phyloP scores from a whole-genome alignment of 2,113 vertebrate genomes.

The Callospermophilus lateralis region DNA sequence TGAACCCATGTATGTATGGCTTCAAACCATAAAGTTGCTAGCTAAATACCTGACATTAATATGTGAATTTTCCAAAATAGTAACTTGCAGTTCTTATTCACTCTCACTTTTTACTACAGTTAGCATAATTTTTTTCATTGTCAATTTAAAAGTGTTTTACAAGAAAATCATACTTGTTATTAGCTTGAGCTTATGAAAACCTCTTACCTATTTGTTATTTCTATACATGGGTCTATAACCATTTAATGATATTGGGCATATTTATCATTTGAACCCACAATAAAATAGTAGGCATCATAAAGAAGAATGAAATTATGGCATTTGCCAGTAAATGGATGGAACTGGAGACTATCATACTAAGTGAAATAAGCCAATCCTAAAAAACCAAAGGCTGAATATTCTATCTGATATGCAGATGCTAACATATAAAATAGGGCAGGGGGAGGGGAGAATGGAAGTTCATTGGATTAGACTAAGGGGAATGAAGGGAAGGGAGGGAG shows the following conservation, averaged over 20 bases:
- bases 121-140: slow-evolving; percentile 23
- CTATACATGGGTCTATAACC: not conserved
- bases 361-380: no score
- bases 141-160: slow-evolving; percentile 35
- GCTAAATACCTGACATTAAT: slow-evolving; percentile 2
- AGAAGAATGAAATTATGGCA: no score
- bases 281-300: not conserved
- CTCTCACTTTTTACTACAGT: slow-evolving; percentile 32
- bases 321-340: no score
- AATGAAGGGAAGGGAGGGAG: no score
- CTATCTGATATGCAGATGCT: no score
- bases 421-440: no score
- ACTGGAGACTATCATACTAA: no score
- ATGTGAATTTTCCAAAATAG: not conserved
- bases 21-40: not conserved
- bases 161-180: slow-evolving; percentile 3
- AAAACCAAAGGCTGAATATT: no score
- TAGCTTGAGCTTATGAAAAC: not conserved
- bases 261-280: not conserved
- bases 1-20: not conserved
- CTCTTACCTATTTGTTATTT: not conserved
- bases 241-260: not conserved
- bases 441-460: no score
- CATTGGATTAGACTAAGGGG: no score
- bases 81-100: not conserved